Evolutionary conservation across 2,888 invertebrate genomes (phyloP).

Genomic region (Halocaridina rubra): DNA sequence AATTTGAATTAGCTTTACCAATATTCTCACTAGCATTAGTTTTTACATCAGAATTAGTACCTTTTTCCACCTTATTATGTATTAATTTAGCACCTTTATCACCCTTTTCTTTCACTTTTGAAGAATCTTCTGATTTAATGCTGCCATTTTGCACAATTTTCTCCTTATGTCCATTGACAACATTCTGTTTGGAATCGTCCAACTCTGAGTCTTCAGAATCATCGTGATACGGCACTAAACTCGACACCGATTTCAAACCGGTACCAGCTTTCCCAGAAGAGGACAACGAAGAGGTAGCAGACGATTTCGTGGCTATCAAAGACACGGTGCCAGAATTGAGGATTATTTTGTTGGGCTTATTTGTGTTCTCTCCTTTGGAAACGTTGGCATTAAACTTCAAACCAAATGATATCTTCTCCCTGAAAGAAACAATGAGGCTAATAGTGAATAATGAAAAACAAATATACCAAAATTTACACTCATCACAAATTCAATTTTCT

Average conservation of each 20-base stretch:
- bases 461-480: too few relatives aligned
- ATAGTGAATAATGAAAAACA: too few relatives aligned
- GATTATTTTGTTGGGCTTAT: conserved; percentile 49
- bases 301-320: not conserved
- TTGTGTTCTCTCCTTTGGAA: conserved; percentile 11
- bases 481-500: too few relatives aligned
- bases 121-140: conserved; percentile 12
- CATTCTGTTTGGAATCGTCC: conserved; percentile 26
- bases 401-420: conserved; percentile 61
- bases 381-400: conserved; percentile 23
- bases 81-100: not conserved
- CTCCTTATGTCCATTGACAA: conserved; percentile 7
- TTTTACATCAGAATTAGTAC: conserved; percentile 14
- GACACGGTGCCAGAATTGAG: conserved; percentile 24
- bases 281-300: not conserved
- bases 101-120: conserved; percentile 14
- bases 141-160: conserved; percentile 21
- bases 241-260: not conserved
- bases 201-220: conserved; percentile 59
- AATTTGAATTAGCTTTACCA: conserved; percentile 13
- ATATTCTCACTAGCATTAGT: conserved; percentile 11
- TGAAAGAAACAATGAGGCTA: too few relatives aligned
- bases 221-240: conserved; percentile 60
- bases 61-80: conserved; percentile 9
- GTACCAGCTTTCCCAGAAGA: not conserved